phyloP scores from a whole-genome alignment of 2,113 vertebrate species.

The Aleadryas rufinucha region DNA sequence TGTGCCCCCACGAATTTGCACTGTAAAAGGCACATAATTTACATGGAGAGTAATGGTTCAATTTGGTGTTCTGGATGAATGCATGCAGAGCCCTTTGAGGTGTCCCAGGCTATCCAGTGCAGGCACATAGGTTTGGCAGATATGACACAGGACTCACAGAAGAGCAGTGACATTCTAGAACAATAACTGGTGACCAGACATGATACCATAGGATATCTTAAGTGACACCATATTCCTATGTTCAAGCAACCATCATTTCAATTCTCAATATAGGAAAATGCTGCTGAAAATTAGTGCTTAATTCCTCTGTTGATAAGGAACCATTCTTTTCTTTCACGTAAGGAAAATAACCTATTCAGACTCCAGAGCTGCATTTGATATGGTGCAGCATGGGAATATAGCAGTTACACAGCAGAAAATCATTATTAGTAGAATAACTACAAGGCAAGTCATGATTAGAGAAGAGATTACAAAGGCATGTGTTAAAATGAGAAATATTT shows the following conservation, averaged over 20 bases:
- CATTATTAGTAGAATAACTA: background rate
- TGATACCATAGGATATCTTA: background rate
- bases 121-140: background rate
- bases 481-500: conserved; percentile 22
- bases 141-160: background rate
- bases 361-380: background rate
- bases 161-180: background rate
- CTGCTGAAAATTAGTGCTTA: background rate
- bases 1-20: background rate
- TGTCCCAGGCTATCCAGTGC: background rate
- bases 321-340: background rate
- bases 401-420: background rate
- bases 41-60: background rate
- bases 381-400: background rate
- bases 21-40: background rate
- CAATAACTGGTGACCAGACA: background rate
- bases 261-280: background rate
- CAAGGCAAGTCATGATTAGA: conserved; percentile 19
- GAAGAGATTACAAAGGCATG: background rate
- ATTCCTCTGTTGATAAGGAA: background rate
- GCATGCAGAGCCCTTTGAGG: background rate
- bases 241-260: background rate
- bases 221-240: background rate
- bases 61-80: background rate
- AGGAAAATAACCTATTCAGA: background rate